Evolutionary conservation across 1,140 invertebrate species (phyloP), one percentile per base, ranked within the genome.

Genomic region (Pseudomyrmex flavicornis): DNA sequence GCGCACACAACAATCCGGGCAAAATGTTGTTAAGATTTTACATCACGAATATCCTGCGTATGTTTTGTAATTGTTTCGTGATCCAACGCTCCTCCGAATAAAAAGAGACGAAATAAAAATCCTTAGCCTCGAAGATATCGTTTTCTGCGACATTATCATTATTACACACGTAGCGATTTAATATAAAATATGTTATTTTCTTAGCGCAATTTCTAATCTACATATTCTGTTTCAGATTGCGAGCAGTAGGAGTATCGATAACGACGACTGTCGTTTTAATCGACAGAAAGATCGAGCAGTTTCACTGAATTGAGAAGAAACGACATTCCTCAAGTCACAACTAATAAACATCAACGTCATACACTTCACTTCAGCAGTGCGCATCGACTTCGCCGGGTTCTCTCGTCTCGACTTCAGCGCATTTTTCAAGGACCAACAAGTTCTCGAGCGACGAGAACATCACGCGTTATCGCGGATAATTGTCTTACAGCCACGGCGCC

Each of bases 401-500:
- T 54, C 12, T 52, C 48, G 48, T 4, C 35, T 56, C 22, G n/a
- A 59, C 54, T 35, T 17, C 10, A 20, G 13, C n/a, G 20, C 8
- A 76, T 80, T 70, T 61, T 69, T 70, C 2, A 70, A 59, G 54
- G 65, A 59, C 9, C 52, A 26, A 9, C 65, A 9, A 50, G 22
- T 50, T 46, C 48, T 70, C 63, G 26, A 68, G 52, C 15, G 44
- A 58, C 48, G 13, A 56, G 17, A 13, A 17, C 65, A 48, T 66
- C 20, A 46, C 44, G 66, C 17, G 50, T 80, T 66, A 80, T 72
- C 66, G 66, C 22, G n/a, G 54, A 80, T 80, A 80, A 80, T 80
- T 44, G 54, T 17, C 8, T 13, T 13, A 12, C 9, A 59, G 69
- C 58, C 59, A 35, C 63, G 20, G 13, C 15, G 20, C 44, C 48